phyloP scores from a whole-genome alignment of 2,888 invertebrate genomes.

The Hofmannophila pseudospretella region DNA sequence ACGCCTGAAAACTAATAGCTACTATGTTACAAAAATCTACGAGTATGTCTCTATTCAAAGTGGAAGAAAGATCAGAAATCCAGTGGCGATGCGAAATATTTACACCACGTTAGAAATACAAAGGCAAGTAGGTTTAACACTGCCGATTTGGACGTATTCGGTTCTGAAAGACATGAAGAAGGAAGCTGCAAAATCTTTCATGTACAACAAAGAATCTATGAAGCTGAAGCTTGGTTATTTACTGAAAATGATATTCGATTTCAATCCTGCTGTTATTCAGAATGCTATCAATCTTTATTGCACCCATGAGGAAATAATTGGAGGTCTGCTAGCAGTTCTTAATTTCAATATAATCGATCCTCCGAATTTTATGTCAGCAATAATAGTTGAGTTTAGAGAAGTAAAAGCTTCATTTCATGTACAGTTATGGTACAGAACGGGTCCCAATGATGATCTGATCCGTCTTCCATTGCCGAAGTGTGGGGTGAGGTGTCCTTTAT shows the following conservation, averaged over 20 bases:
- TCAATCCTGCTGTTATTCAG: neutral
- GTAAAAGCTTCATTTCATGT: too few species aligned
- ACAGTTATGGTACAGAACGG: too few species aligned
- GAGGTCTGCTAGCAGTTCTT: conserved; percentile 8
- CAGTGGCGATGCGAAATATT: conserved; percentile 4
- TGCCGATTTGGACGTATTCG: conserved; percentile 13
- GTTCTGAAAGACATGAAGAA: conserved; percentile 7
- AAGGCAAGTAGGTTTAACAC: conserved; percentile 9
- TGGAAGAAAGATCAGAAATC: conserved; percentile 4
- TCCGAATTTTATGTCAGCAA: conserved; percentile 12
- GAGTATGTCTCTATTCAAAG: conserved; percentile 7
- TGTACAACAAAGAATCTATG: conserved; percentile 3
- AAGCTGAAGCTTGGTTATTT: conserved; percentile 13
- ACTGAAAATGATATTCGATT: conserved; percentile 6
- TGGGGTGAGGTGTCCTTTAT: too few species aligned
- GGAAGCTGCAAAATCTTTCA: conserved; percentile 6
- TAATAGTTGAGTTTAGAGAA: too few species aligned
- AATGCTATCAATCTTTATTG: conserved; percentile 12
- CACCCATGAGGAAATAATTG: conserved; percentile 14
- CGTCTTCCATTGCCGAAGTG: too few species aligned
- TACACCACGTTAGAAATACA: conserved; percentile 13
- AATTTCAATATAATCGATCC: conserved; percentile 7
- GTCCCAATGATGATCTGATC: too few species aligned
- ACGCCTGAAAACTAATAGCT: conserved; percentile 1
- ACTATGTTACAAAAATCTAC: conserved; percentile 5